Evolutionary conservation across 2,888 invertebrate genomes (phyloP), one percentile per base, ranked within the genome.

Genomic region (Lordiphosa fenestrarum): DNA sequence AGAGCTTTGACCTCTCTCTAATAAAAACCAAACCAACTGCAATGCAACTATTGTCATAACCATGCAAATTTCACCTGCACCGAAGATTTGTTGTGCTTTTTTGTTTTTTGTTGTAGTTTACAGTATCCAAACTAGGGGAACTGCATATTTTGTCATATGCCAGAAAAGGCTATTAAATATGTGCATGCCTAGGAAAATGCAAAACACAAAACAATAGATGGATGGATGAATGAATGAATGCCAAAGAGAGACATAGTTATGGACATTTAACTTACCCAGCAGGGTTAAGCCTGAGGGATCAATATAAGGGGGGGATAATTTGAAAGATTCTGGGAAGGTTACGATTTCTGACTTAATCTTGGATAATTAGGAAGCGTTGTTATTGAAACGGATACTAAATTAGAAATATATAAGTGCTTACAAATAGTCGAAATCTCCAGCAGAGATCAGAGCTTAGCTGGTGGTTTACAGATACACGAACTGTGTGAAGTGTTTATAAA

Each of bases 71-170:
- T 78, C 77, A 78, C 83, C 77, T 84, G 84, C 60, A 25, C 37
- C 61, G 30, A 46, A 38, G 66, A 42, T 57, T 50, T 59, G 53
- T 52, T 53, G 23, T 23, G 23, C n/a, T n/a, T n/a, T n/a, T n/a
- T n/a, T n/a, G n/a, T n/a, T 65, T 68, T 51, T 67, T 52, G 60
- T 35, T 38, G 36, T 36, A n/a, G 36, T 30, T 30, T 30, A 30
- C 30, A 9, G 30, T 30, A 30, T 3, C 30, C 30, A 9, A 30
- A 30, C 30, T 30, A 19, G 35, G 46, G 44, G 55, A 46, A 55
- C 67, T 84, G 77, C 72, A 77, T 82, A 77, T 77, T 78, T 82
- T 78, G 83, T 82, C 59, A 84, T 77, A 82, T 76, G 56, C 64
- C 60, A 44, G 30, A 56, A 74, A 80, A 73, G 59, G 48, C 84